phyloP scores from a whole-genome alignment of 1,140 invertebrate species.

The Rhizoglyphus robini region DNA sequence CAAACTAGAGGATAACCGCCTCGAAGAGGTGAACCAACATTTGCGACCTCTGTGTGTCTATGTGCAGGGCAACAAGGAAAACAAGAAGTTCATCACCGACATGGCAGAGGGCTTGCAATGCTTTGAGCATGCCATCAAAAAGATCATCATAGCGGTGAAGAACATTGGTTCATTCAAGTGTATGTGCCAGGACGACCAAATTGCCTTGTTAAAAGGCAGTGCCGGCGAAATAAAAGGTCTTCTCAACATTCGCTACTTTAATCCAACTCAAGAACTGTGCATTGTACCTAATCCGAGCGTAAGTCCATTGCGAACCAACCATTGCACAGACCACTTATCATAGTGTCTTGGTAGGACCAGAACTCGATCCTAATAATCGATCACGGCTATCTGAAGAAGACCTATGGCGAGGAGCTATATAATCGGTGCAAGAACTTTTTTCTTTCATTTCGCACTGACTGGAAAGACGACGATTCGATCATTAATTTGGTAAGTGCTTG shows the following conservation, averaged over 20 bases:
- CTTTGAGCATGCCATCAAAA: constrained; percentile 61
- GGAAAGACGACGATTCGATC: constrained; percentile 62
- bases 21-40: not conserved
- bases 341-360: not conserved
- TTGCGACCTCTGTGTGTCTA: not conserved
- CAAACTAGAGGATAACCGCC: not conserved
- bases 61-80: not conserved
- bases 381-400: not conserved
- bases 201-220: constrained; percentile 72
- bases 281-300: not conserved
- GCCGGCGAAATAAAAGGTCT: constrained; percentile 64
- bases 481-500: constrained; percentile 3
- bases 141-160: constrained; percentile 81
- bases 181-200: constrained; percentile 79
- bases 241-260: not conserved
- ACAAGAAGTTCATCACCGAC: not conserved
- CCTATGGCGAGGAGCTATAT: not conserved
- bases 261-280: not conserved
- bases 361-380: not conserved
- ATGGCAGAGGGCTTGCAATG: not conserved
- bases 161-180: constrained; percentile 73
- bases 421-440: constrained; percentile 52
- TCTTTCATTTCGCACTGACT: constrained; percentile 57
- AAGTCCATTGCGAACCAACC: not conserved
- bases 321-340: too few species aligned